phyloP scores from a whole-genome alignment of 2,888 invertebrate genomes.

The Aelia acuminata region DNA sequence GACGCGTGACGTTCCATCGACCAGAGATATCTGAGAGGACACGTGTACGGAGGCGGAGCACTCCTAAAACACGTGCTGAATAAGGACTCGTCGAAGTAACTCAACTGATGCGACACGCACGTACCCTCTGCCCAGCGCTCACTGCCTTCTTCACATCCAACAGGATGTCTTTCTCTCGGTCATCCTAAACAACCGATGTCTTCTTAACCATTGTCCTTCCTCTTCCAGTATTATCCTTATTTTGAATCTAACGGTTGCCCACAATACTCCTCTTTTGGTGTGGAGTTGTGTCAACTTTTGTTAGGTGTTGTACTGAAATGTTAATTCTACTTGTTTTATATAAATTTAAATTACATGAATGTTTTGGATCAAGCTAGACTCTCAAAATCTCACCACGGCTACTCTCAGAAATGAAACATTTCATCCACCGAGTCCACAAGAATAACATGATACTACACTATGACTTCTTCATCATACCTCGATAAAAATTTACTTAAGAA shows the following conservation, averaged over 20 bases:
- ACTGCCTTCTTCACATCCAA: not conserved
- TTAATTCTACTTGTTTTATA: too few species aligned
- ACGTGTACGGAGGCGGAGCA: not conserved
- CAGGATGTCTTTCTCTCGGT: conserved; percentile 36
- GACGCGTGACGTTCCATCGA: not conserved
- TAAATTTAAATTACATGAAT: too few species aligned
- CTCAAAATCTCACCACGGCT: too few species aligned
- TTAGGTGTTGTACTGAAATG: too few species aligned
- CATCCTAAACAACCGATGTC: conserved; percentile 36
- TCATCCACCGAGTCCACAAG: too few species aligned
- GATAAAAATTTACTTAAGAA: too few species aligned
- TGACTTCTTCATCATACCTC: too few species aligned
- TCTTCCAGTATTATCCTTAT: not conserved
- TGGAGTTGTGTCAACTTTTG: not conserved
- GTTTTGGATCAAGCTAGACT: too few species aligned
- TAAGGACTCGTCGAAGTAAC: not conserved
- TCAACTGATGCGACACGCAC: conserved; percentile 39
- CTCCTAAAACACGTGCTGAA: not conserved
- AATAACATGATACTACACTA: too few species aligned
- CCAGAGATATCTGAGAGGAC: not conserved
- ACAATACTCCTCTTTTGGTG: not conserved
- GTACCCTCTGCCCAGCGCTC: not conserved
- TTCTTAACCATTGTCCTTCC: not conserved
- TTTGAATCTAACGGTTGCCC: not conserved
- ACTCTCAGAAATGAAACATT: too few species aligned